Evolutionary conservation across 2,888 invertebrate genomes (phyloP), one percentile per base, ranked within the genome.

Genomic region (Epistrophe eligans): DNA sequence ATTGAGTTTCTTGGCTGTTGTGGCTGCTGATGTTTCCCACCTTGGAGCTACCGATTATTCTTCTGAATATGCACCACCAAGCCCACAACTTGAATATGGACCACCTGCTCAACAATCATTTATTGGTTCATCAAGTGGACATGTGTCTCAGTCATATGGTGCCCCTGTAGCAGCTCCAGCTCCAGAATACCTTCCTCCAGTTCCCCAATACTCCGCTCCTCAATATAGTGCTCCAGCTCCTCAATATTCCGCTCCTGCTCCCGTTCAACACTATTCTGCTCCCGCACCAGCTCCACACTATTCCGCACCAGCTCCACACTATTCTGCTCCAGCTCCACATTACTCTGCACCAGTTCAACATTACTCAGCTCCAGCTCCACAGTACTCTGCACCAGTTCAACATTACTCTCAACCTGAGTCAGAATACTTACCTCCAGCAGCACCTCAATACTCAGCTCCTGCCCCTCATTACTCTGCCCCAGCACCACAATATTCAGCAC

Each of bases 1-100:
- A 6, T 81, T 88, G 60, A 79, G 80, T 38, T 11, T 89, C 17
- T 48, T 89, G 45, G 88, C 89, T 10, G 73, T 57, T 5, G 88
- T 84, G n/a, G 81, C 89, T 43, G 89, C 89, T 60, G 89, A 89
- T 85, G 89, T 89, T 0, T 88, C 88, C 3, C 88, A 89, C 11
- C 28, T 43, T 2, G 76, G 58, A 79, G 52, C 70, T 77, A 84
- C 79, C 50, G 77, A 50, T n/a, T 32, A 81, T 38, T 60, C 58
- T 4, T 57, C 67, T 2, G 85, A 81, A 50, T 85, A 85, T 64
- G 57, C 79, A 19, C 85, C 73, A 60, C 89, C 82, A 40, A 19
- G 19, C 17, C 67, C 83, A 55, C 62, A 74, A 3, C 57, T 52
- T 57, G 24, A 74, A 43, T 81, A 83, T 17, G 79, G 84, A 11